Conservation (phyloP, 2,797 vertebrate species). For the Oryzias sinensis region DNA sequence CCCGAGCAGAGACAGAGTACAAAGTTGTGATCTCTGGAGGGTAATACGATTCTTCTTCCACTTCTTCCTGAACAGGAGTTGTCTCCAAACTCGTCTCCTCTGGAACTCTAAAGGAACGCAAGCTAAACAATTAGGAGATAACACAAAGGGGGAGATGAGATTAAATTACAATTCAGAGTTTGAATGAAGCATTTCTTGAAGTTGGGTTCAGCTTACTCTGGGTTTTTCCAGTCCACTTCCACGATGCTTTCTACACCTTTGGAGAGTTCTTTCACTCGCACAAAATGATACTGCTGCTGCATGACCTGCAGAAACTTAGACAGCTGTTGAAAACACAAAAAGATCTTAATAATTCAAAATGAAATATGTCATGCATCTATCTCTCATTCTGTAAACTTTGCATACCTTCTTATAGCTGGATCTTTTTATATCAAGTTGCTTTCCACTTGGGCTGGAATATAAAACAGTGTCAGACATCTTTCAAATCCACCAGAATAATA, state of each 20-base stretch:
- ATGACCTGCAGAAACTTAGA: slow-evolving; percentile 93
- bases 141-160: slow-evolving; percentile 1
- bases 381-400: not conserved
- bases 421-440: slow-evolving; percentile 92
- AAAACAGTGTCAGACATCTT: not conserved
- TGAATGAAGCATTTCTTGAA: slow-evolving; percentile 28
- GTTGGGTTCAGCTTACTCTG: slow-evolving; percentile 76
- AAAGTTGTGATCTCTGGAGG: slow-evolving; percentile 89
- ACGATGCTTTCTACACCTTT: slow-evolving; percentile 97
- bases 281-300: slow-evolving; percentile 87
- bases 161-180: slow-evolving; percentile 5
- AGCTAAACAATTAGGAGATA: slow-evolving; percentile 50
- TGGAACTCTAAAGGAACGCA: slow-evolving; percentile 82
- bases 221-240: slow-evolving; percentile 92
- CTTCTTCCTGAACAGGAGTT: slow-evolving; percentile 56
- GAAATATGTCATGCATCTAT: too few relatives aligned
- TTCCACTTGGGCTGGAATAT: slow-evolving; percentile 83
- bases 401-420: slow-evolving; percentile 97
- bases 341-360: not conserved
- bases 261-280: slow-evolving; percentile 90
- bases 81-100: slow-evolving; percentile 59
- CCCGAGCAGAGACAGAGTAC: slow-evolving; percentile 85
- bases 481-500: not conserved
- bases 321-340: slow-evolving; percentile 74
- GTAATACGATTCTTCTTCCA: slow-evolving; percentile 78